Percentiles rank a stretch among this genome's conserved stretches.
Evolutionary conservation across 2,797 vertebrate species (phyloP).

Genomic region (Galagoides demidoff): DNA sequence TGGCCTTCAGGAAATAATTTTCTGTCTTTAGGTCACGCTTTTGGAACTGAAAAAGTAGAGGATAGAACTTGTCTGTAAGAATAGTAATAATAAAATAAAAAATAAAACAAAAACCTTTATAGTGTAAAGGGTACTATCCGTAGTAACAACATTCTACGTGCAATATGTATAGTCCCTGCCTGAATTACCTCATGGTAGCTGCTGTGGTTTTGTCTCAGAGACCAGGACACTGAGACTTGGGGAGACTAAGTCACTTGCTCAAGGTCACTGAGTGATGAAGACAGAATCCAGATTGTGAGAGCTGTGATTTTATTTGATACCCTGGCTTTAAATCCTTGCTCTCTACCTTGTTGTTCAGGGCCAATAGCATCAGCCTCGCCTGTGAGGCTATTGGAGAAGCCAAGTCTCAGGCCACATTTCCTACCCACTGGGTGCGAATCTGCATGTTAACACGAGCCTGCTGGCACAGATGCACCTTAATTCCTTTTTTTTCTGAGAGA

Average conservation of each 20-base stretch:
- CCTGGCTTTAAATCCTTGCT: neutral
- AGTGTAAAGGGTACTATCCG: no score
- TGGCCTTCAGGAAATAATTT: neutral
- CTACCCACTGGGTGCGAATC: neutral
- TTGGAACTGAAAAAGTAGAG: neutral
- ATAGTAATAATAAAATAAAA: no score
- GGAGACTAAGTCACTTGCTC: neutral
- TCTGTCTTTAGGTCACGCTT: neutral
- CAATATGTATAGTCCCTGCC: neutral
- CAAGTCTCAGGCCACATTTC: neutral
- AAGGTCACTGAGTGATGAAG: neutral
- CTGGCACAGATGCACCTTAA: no score
- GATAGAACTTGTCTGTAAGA: neutral
- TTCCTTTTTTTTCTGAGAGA: no score
- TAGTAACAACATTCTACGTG: neutral
- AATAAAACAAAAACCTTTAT: no score
- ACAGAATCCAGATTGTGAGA: neutral
- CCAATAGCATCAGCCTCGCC: neutral
- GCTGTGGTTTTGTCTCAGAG: neutral
- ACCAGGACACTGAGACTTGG: neutral
- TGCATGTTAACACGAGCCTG: neutral
- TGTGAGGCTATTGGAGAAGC: neutral
- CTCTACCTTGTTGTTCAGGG: neutral
- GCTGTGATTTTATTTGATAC: neutral
- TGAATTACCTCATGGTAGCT: neutral